Evolutionary conservation across 2,888 invertebrate genomes (phyloP).

Genomic region (Congeria kusceri): DNA sequence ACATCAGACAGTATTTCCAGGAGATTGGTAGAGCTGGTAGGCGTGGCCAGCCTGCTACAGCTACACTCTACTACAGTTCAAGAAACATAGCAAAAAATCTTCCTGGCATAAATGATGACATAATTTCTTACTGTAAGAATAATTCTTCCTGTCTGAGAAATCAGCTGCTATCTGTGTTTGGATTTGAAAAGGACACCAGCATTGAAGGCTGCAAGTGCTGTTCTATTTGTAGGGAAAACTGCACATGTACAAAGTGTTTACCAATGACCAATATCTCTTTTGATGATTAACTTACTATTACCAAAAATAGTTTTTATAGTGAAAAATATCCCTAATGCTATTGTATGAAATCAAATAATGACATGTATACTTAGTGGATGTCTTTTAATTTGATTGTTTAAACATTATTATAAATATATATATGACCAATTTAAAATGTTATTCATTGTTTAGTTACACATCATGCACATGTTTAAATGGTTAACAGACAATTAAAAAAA

Average conservation of each 20-base stretch:
- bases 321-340: no score
- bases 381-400: no score
- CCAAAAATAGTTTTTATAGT: no score
- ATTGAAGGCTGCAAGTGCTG: conserved; percentile 37
- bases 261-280: not conserved
- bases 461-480: no score
- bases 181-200: conserved; percentile 27
- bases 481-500: no score
- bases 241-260: conserved; percentile 29
- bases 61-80: conserved; percentile 37
- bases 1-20: conserved; percentile 45
- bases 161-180: conserved; percentile 25
- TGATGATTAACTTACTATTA: no score
- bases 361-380: no score
- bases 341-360: no score
- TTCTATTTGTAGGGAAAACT: conserved; percentile 33
- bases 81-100: conserved; percentile 46
- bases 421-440: no score
- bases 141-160: conserved; percentile 29
- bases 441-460: no score
- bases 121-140: conserved; percentile 46
- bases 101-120: conserved; percentile 51
- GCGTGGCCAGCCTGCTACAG: conserved; percentile 28
- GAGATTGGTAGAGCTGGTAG: conserved; percentile 55
- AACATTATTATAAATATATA: no score